Evolutionary conservation across 2,888 invertebrate species (phyloP).

Genomic region (Hyles lineata): DNA sequence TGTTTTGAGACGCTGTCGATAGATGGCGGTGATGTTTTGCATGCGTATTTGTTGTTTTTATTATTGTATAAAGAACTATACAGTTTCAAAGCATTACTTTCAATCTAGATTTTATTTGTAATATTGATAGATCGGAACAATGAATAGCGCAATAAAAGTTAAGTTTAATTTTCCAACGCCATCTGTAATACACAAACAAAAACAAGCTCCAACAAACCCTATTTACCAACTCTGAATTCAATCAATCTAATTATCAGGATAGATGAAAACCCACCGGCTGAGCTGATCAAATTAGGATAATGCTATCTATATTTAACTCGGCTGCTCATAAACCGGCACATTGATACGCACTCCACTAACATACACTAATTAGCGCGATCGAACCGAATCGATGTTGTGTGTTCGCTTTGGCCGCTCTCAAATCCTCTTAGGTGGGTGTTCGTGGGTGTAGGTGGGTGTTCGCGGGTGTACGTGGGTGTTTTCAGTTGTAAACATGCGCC

Average conservation of each 20-base stretch:
- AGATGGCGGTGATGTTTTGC: constrained; percentile 13
- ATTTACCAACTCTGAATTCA: neutral
- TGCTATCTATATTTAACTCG: constrained; percentile 3
- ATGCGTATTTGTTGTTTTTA: neutral
- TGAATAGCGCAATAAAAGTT: too few species aligned
- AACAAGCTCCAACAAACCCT: neutral
- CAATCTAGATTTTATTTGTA: too few species aligned
- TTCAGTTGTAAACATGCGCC: constrained; percentile 1
- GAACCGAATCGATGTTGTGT: neutral
- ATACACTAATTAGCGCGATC: constrained; percentile 1
- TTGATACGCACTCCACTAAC: neutral
- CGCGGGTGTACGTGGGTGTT: neutral
- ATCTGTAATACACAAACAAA: neutral
- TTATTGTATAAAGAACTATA: neutral
- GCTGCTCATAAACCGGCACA: neutral
- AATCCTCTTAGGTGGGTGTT: constrained; percentile 19
- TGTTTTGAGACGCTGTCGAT: constrained; percentile 4
- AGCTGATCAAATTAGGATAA: constrained; percentile 15
- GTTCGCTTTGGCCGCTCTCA: neutral
- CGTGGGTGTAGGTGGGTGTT: too few species aligned
- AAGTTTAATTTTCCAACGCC: neutral
- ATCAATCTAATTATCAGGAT: neutral
- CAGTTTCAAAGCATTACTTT: too few species aligned
- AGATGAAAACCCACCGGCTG: neutral
- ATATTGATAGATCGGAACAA: too few species aligned